Evolutionary conservation across 2,888 invertebrate species (phyloP).

Genomic region (Mythimna lalbum): DNA sequence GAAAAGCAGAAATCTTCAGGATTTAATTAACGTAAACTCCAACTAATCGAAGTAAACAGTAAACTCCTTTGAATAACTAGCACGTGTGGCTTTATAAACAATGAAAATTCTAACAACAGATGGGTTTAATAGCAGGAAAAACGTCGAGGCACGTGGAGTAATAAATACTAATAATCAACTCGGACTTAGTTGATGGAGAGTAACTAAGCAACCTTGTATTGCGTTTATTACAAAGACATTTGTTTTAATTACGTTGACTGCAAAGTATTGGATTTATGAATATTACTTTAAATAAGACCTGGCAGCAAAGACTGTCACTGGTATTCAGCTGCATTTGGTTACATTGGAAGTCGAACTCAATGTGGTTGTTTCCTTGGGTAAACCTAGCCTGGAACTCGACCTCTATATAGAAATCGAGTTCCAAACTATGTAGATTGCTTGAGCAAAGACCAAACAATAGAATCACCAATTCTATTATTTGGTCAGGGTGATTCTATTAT

Average conservation of each 20-base stretch:
- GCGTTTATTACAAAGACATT: conserved; percentile 27
- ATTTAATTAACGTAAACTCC: conserved; percentile 11
- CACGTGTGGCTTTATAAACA: conserved; percentile 48
- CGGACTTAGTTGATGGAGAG: conserved; percentile 23
- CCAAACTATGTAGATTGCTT: neutral
- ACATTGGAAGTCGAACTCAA: too few relatives aligned
- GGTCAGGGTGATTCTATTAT: too few relatives aligned
- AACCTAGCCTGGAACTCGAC: too few relatives aligned
- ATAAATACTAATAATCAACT: conserved; percentile 55
- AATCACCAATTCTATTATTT: too few relatives aligned
- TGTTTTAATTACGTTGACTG: conserved; percentile 17
- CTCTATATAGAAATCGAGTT: too few relatives aligned
- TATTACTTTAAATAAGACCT: neutral
- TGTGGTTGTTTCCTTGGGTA: too few relatives aligned
- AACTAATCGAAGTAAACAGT: conserved; percentile 38
- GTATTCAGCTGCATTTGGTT: neutral
- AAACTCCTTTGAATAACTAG: conserved; percentile 14
- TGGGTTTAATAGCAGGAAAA: conserved; percentile 47
- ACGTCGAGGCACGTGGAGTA: conserved; percentile 54
- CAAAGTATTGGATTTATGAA: conserved; percentile 17
- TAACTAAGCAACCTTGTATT: conserved; percentile 41
- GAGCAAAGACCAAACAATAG: neutral
- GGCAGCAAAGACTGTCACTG: neutral
- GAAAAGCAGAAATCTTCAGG: neutral
- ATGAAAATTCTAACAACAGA: conserved; percentile 48